Evolutionary conservation across 2,888 invertebrate genomes (phyloP).

Genomic region (Anthophora plumipes): DNA sequence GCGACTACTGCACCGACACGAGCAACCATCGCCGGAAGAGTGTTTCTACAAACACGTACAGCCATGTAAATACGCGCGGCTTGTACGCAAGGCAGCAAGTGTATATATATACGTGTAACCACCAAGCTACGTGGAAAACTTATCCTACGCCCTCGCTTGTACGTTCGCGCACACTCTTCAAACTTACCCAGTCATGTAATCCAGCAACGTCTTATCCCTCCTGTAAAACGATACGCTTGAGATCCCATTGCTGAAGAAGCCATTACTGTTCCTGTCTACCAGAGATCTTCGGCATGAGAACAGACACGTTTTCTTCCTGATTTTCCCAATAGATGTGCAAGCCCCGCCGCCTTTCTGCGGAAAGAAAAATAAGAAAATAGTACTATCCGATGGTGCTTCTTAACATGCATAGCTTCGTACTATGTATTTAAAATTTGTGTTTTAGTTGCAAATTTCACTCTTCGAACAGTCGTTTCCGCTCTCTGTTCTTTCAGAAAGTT

Average conservation of each 20-base stretch:
- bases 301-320: conserved; percentile 44
- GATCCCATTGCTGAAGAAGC: conserved; percentile 74
- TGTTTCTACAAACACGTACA: conserved; percentile 23
- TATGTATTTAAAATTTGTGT: conserved; percentile 12
- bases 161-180: conserved; percentile 46
- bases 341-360: background rate
- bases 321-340: conserved; percentile 32
- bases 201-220: conserved; percentile 65
- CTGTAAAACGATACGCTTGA: conserved; percentile 81
- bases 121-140: conserved; percentile 36
- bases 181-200: conserved; percentile 62
- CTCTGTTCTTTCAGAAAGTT: background rate
- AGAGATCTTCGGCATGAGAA: conserved; percentile 57
- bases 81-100: background rate
- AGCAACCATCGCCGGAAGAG: background rate
- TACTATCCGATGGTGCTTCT: background rate
- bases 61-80: background rate
- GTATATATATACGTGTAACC: conserved; percentile 29
- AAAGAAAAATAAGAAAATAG: conserved; percentile 16
- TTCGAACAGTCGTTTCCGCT: background rate
- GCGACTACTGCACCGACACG: conserved; percentile 31
- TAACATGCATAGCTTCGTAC: conserved; percentile 20
- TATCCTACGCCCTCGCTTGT: conserved; percentile 28
- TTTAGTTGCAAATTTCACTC: conserved; percentile 14
- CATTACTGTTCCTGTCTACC: conserved; percentile 70